phyloP scores from a whole-genome alignment of 1,140 invertebrate genomes.

The Homarus americanus region DNA sequence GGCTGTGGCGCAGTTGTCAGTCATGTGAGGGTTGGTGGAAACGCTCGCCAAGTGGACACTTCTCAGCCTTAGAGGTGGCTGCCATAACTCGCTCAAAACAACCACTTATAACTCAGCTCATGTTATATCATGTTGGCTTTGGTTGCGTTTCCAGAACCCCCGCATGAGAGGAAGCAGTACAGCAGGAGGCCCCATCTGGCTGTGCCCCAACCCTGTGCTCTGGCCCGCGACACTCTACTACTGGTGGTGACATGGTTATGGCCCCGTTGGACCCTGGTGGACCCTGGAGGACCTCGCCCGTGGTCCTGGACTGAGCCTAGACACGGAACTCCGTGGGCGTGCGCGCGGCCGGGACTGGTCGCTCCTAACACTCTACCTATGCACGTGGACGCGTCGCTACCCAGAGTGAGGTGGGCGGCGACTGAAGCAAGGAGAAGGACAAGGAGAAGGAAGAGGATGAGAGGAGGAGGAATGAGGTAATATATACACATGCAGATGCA shows the following conservation, averaged over 20 bases:
- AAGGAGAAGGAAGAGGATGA: conserved; percentile 34
- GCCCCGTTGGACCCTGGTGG: conserved; percentile 59
- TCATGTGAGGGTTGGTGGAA: neutral
- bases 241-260: conserved; percentile 23
- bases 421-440: conserved; percentile 63
- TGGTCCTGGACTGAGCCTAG: conserved; percentile 65
- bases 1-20: neutral
- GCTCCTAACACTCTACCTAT: conserved; percentile 55
- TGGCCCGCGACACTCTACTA: conserved; percentile 12
- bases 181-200: conserved; percentile 37
- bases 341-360: conserved; percentile 53
- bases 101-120: too few relatives aligned
- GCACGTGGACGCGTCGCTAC: conserved; percentile 62
- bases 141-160: neutral
- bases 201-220: conserved; percentile 62
- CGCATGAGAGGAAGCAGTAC: neutral
- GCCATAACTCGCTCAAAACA: too few relatives aligned
- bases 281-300: conserved; percentile 61
- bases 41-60: neutral
- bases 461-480: conserved; percentile 31
- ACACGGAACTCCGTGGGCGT: conserved; percentile 43
- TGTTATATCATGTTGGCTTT: neutral
- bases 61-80: too few relatives aligned
- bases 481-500: conserved; percentile 61
- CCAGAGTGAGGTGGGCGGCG: conserved; percentile 59